Percentiles rank a stretch among this genome's conserved stretches.
Conservation (phyloP, 2,888 invertebrate species). For the Epinotia demarniana region DNA sequence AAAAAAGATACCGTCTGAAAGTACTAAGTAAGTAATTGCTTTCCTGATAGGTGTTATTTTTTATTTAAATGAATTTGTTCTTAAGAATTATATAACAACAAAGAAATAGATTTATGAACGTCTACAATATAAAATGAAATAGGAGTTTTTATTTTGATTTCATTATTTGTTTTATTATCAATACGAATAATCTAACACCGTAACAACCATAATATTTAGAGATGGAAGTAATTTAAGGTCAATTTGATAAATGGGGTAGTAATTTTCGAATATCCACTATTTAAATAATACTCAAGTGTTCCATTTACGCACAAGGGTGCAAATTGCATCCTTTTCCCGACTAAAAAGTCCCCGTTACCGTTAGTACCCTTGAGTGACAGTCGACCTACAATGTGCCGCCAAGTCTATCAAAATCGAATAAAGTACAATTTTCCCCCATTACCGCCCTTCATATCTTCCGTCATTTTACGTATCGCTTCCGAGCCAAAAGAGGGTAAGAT, state of each 20-base stretch:
- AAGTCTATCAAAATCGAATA: constrained; percentile 84
- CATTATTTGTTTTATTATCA: background rate
- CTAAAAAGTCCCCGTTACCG: constrained; percentile 54
- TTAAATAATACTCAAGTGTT: constrained; percentile 32
- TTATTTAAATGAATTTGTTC: background rate
- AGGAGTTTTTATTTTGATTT: background rate
- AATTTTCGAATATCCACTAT: constrained; percentile 6
- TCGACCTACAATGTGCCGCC: constrained; percentile 76
- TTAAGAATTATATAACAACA: too few species aligned
- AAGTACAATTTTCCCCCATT: constrained; percentile 83
- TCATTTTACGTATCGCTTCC: constrained; percentile 84
- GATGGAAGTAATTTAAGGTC: background rate
- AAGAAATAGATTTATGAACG: background rate
- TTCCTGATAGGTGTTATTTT: constrained; percentile 5
- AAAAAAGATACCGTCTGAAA: constrained; percentile 14
- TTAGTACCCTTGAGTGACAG: constrained; percentile 69
- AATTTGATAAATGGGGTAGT: background rate
- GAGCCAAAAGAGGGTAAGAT: constrained; percentile 78
- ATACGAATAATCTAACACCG: background rate
- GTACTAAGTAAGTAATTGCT: background rate
- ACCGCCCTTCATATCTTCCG: constrained; percentile 82
- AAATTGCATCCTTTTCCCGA: constrained; percentile 33
- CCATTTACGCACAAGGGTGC: constrained; percentile 23
- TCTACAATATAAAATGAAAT: background rate
- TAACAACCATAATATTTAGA: background rate